Base-by-base conservation (phyloP, 2,797 vertebrate genomes). In the Discoglossus pictus region DNA sequence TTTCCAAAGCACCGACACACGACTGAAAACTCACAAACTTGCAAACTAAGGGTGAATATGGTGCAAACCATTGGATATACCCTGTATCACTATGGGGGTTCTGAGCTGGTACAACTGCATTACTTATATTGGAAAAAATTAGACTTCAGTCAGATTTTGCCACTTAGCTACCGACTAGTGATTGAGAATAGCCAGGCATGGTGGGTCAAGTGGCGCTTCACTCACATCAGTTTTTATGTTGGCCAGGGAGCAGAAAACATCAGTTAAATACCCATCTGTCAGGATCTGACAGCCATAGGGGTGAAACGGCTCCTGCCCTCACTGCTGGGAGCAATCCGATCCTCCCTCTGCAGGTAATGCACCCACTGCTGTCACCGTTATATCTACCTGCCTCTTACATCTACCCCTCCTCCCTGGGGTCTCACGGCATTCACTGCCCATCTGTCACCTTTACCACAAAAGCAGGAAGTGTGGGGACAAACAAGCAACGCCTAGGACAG, bases 221-320 rank as follows among this genome's bases (percentile, higher is more conserved):
- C 58, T 67, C 15, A 35, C 46, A 40, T 58, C 52, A 55, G 42
- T 39, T 16, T 65, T 15, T 58, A 10, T 27, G 65, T 61, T n/a
- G 52, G 60, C 44, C n/a, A n/a, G 67, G 67, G 13, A 40, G 25
- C 11, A 36, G 34, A 17, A 35, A 35, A 50, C 35, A 47, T 42
- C 59, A 46, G 18, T 67, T 51, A 67, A 59, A 15, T 55, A 39
- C 48, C 59, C 67, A 62, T 70, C 67, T 70, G 67, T 56, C 59
- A 46, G 13, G 27, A 16, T 42, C 23, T 56, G 42, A 47, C 40
- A 47, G 47, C n/a, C 46, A 42, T 38, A 46, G 50, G 60, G 58
- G 58, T 53, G 66, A 52, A 18, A 15, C 15, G 25, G 23, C 21
- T 20, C 56, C 17, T n/a, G n/a, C 13, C 17, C 53, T 31, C 38